Conservation (phyloP, 2,888 invertebrate genomes). For the Drosophila colorata region DNA sequence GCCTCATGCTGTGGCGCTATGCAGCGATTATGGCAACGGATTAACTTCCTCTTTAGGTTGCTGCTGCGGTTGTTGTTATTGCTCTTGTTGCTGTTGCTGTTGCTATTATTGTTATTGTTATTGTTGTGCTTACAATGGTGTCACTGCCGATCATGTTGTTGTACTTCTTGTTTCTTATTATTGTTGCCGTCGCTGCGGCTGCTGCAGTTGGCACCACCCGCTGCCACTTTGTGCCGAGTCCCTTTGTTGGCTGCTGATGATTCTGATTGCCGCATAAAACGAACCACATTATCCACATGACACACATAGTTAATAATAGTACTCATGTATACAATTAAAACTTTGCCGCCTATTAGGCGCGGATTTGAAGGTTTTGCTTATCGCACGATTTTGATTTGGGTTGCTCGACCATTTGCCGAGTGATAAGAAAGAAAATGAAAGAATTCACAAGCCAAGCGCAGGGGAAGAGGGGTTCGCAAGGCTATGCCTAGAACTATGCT, state of each 20-base stretch:
- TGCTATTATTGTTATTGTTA: conserved; percentile 25
- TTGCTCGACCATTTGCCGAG: conserved; percentile 4
- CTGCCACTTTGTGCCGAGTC: conserved; percentile 56
- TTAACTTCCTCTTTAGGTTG: conserved; percentile 73
- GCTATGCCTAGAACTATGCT: conserved; percentile 64
- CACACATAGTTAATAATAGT: conserved; percentile 56
- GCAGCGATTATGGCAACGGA: conserved; percentile 74
- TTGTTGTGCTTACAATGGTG: conserved; percentile 53
- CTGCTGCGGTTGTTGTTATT: conserved; percentile 20
- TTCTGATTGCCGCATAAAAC: conserved; percentile 52
- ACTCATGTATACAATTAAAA: conserved; percentile 6
- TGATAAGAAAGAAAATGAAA: conserved; percentile 31
- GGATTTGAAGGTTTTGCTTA: conserved; percentile 31
- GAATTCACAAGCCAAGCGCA: background rate
- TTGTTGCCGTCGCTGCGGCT: conserved; percentile 7
- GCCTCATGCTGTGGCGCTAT: conserved; percentile 83
- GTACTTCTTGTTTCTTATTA: conserved; percentile 7
- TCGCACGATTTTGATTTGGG: conserved; percentile 29
- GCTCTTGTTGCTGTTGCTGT: conserved; percentile 12
- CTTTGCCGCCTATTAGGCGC: conserved; percentile 61
- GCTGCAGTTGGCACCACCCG: conserved; percentile 52
- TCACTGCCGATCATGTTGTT: conserved; percentile 32
- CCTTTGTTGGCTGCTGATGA: conserved; percentile 53
- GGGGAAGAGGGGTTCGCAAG: background rate
- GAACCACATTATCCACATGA: conserved; percentile 51